These are phyloP conservation scores for Gambelia wislizenii DNA, from an alignment of 2,797 vertebrate genomes.

Conservation along the genomic window DNA sequence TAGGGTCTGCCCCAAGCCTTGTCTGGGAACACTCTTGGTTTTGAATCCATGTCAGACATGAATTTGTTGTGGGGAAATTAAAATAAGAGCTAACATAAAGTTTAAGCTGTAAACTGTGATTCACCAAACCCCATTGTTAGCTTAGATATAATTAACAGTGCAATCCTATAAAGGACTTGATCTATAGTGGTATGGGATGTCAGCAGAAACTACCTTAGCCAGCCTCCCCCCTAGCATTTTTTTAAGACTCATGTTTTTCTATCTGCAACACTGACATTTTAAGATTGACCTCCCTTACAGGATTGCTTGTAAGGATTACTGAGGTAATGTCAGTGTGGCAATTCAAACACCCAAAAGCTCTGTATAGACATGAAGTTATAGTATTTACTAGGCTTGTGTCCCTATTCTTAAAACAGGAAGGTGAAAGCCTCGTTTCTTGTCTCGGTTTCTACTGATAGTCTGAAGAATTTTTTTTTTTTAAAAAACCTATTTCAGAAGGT, in stretches of 20 bases:
- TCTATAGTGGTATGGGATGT: neutral
- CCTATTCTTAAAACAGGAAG: neutral
- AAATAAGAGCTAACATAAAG: neutral
- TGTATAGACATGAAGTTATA: neutral
- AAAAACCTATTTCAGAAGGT: neutral
- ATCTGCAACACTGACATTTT: neutral
- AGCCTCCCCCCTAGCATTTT: too few species aligned
- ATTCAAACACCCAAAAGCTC: neutral
- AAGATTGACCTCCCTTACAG: neutral
- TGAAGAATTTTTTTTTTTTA: neutral
- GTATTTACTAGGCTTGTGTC: neutral
- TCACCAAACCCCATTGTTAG: neutral
- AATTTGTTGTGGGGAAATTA: neutral
- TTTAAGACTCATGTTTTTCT: neutral
- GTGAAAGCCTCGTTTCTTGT: neutral
- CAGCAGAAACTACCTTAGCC: too few species aligned
- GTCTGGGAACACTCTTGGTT: neutral
- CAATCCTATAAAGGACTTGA: neutral
- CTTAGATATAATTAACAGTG: neutral
- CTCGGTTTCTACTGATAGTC: neutral
- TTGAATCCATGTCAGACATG: neutral
- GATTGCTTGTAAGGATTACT: slow-evolving; percentile 2
- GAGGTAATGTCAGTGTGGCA: too few species aligned
- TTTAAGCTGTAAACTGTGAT: neutral
- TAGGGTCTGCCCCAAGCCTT: neutral